Evolutionary conservation across 2,888 invertebrate genomes (phyloP).

Genomic region (Limnephilus lunatus): DNA sequence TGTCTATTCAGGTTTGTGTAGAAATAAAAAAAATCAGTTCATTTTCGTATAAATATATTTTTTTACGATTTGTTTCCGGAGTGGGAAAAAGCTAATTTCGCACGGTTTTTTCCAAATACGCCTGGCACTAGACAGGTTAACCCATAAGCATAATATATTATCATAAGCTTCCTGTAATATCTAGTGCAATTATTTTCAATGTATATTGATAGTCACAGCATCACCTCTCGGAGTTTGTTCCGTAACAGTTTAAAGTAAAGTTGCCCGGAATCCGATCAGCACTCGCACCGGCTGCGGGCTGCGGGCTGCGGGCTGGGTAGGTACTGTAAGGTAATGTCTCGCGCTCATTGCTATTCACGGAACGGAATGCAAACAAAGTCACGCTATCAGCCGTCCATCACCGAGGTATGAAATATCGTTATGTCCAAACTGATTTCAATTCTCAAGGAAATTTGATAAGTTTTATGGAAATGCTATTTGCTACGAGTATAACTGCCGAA

Average conservation of each 20-base stretch:
- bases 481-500: neutral
- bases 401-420: neutral
- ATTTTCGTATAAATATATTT: too few species aligned
- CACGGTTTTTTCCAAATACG: too few species aligned
- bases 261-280: neutral
- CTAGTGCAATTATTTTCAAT: neutral
- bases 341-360: conserved; percentile 32
- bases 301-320: too few species aligned
- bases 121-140: too few species aligned
- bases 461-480: neutral
- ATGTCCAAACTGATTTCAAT: neutral
- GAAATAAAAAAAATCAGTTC: too few species aligned
- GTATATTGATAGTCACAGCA: neutral
- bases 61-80: too few species aligned
- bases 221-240: neutral
- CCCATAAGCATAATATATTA: too few species aligned
- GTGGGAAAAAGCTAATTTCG: too few species aligned
- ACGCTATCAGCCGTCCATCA: neutral
- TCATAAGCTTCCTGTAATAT: neutral
- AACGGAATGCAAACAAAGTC: conserved; percentile 18
- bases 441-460: neutral
- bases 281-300: neutral
- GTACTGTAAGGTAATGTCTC: neutral
- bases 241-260: neutral
- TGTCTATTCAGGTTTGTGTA: too few species aligned